Evolutionary conservation across 2,888 invertebrate genomes (phyloP).

Genomic region (Thymelicus sylvestris): DNA sequence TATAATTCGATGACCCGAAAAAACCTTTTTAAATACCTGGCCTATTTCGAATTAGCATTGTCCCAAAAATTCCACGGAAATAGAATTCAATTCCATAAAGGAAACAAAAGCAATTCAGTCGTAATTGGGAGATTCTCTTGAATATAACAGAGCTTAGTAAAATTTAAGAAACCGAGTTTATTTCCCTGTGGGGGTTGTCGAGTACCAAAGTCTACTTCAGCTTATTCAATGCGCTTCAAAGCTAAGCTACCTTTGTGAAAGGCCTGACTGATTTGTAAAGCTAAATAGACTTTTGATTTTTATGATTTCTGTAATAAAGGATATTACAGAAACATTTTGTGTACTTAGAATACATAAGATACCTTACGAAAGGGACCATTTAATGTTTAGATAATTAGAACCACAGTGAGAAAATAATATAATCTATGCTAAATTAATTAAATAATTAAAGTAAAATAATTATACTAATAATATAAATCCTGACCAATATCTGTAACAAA

Average conservation of each 20-base stretch:
- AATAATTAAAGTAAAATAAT: too few species aligned
- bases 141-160: slow-evolving; percentile 28
- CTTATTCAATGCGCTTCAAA: slow-evolving; percentile 16
- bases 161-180: slow-evolving; percentile 31
- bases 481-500: too few species aligned
- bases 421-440: too few species aligned
- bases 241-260: neutral
- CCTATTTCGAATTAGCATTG: slow-evolving; percentile 5
- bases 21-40: slow-evolving; percentile 7
- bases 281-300: neutral
- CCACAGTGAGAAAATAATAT: too few species aligned
- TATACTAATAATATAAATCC: too few species aligned
- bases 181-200: slow-evolving; percentile 8
- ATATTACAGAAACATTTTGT: too few species aligned
- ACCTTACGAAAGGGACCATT: too few species aligned
- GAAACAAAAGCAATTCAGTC: slow-evolving; percentile 15
- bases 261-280: too few species aligned
- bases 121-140: slow-evolving; percentile 23
- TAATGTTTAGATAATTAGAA: too few species aligned
- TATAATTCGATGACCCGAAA: neutral
- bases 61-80: slow-evolving; percentile 11
- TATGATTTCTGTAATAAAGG: too few species aligned
- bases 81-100: slow-evolving; percentile 13
- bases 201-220: slow-evolving; percentile 10
- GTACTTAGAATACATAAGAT: too few species aligned